Conservation (phyloP, 2,113 vertebrate genomes). For the Perca schrenkii region DNA sequence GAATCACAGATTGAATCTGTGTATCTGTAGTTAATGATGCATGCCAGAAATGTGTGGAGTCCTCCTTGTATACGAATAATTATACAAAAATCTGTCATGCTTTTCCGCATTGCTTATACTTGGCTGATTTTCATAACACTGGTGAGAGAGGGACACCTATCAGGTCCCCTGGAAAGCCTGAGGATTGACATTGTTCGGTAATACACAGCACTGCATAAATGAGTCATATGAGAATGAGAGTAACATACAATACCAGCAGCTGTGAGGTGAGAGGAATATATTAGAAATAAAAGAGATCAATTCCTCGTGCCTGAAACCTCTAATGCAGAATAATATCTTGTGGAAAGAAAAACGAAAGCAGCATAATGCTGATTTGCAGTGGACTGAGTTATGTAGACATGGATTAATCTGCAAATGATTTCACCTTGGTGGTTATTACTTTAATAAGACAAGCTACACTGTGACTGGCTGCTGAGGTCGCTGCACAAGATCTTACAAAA, state of each 20-base stretch:
- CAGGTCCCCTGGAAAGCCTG: slow-evolving; percentile 17
- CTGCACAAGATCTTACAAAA: slow-evolving; percentile 14
- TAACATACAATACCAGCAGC: slow-evolving; percentile 25
- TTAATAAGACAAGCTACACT: slow-evolving; percentile 20
- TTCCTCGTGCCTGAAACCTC: slow-evolving; percentile 23
- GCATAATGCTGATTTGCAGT: slow-evolving; percentile 3
- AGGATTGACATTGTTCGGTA: slow-evolving; percentile 17
- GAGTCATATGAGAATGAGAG: slow-evolving; percentile 23
- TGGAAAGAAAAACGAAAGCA: slow-evolving; percentile 6
- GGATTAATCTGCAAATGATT: slow-evolving; percentile 31
- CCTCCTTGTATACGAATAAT: slow-evolving; percentile 62
- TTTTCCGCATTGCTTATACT: slow-evolving; percentile 32
- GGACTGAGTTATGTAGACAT: slow-evolving; percentile 33
- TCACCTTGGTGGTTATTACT: slow-evolving; percentile 35
- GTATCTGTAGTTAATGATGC: slow-evolving; percentile 53
- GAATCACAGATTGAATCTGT: slow-evolving; percentile 50
- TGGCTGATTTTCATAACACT: slow-evolving; percentile 32
- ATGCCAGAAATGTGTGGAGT: slow-evolving; percentile 51
- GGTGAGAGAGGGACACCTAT: slow-evolving; percentile 33
- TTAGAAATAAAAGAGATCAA: slow-evolving; percentile 33
- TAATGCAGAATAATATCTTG: neutral
- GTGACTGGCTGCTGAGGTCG: slow-evolving; percentile 43
- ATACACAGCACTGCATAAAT: slow-evolving; percentile 52
- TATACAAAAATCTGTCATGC: slow-evolving; percentile 60
- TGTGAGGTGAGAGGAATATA: slow-evolving; percentile 18